Percentiles rank a stretch among this genome's conserved stretches.
These are phyloP conservation scores for Artibeus jamaicensis DNA, from an alignment of 2,797 vertebrate genomes.

Conservation along the genomic window DNA sequence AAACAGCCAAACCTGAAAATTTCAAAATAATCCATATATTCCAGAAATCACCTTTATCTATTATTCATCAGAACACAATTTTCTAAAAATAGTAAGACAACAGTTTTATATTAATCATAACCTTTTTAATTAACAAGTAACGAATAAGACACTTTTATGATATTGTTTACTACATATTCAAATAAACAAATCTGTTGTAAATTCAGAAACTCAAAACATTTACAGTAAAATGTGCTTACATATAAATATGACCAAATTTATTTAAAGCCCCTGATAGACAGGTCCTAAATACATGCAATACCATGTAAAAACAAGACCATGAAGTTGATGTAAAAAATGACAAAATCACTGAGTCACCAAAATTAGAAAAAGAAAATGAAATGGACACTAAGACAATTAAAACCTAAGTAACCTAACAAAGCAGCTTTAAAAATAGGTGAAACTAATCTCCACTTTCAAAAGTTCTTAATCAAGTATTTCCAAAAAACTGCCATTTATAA, in stretches of 20 bases:
- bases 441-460: conserved; percentile 67
- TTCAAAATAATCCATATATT: conserved; percentile 54
- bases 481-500: conserved; percentile 76
- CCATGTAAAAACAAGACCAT: conserved; percentile 70
- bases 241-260: conserved; percentile 75
- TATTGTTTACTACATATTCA: conserved; percentile 76
- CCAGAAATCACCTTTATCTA: conserved; percentile 55
- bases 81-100: conserved; percentile 79
- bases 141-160: conserved; percentile 73
- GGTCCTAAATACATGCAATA: conserved; percentile 52
- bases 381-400: conserved; percentile 72
- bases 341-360: conserved; percentile 68
- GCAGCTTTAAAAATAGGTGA: conserved; percentile 70
- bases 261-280: conserved; percentile 62
- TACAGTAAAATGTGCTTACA: conserved; percentile 78
- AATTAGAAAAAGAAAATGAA: conserved; percentile 71
- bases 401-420: conserved; percentile 67
- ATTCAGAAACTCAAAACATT: conserved; percentile 76
- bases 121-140: conserved; percentile 78
- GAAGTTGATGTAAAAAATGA: conserved; percentile 64
- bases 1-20: conserved; percentile 54
- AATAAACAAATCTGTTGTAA: conserved; percentile 75
- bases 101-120: conserved; percentile 77
- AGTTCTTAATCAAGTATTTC: conserved; percentile 67
- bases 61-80: conserved; percentile 64